Base-by-base conservation (phyloP, 2,888 invertebrate genomes). In the Dorcus hopei region DNA sequence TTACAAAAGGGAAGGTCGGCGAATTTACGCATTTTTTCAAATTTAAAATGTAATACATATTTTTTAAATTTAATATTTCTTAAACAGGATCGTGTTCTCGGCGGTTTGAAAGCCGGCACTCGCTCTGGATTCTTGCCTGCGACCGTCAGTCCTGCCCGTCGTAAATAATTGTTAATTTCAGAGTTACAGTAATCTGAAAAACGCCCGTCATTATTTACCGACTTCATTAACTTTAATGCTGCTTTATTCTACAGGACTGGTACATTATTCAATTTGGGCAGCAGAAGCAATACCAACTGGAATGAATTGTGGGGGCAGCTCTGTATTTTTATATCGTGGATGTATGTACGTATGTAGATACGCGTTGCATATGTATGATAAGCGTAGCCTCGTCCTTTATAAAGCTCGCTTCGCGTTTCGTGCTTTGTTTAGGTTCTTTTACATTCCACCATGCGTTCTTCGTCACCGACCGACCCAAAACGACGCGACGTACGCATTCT, bases 321-420 rank as follows among this genome's bases (percentile, higher is more conserved):
- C 67, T 63, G 70, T 73, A 74, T 74, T 75, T 74, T 74, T 73
- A 73, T 73, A 74, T 74, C 71, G 71, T 68, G 71, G 69, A 70
- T 72, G 71, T 74, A 71, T 71, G 70, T 71, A 71, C 70, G 73
- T 73, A 74, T 72, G 73, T 74, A 74, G 73, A 74, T 75, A 75
- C 72, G 72, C 74, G 73, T 76, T 75, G 75, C 76, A 76, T 76
- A 76, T 76, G 74, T 73, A 75, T 76, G 76, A 76, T 76, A 75
- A 75, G 75, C 76, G 72, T 67, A 70, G 72, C 67, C 67, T 70
- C 71, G 71, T 72, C 72, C 71, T 72, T 73, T 71, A 70, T 70
- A 71, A 69, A 72, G 66, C 71, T 68, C 69, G 70, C 70, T 66
- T 63, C 49, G 47, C 63, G 63, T 65, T 64, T 65, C 63, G 62